phyloP scores from a whole-genome alignment of 2,888 invertebrate species.

The Belgica antarctica region DNA sequence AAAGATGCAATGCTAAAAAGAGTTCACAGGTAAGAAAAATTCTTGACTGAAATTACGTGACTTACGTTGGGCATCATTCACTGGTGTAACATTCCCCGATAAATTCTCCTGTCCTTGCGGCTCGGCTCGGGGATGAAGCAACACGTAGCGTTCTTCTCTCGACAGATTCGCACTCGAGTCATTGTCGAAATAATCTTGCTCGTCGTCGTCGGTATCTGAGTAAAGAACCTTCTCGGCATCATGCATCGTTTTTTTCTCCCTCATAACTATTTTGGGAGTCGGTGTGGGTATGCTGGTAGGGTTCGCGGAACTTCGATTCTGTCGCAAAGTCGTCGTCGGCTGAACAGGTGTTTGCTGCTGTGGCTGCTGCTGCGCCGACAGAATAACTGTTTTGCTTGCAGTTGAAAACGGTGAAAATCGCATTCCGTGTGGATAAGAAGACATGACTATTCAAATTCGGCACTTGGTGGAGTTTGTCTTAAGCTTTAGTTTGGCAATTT shows the following conservation, averaged over 20 bases:
- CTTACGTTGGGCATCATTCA: slow-evolving; percentile 46
- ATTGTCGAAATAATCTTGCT: slow-evolving; percentile 38
- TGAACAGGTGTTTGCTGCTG: slow-evolving; percentile 27
- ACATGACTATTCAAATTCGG: slow-evolving; percentile 46
- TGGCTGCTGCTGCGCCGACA: slow-evolving; percentile 38
- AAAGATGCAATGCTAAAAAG: slow-evolving; percentile 36
- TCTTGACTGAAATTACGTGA: not conserved
- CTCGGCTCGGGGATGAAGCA: slow-evolving; percentile 73
- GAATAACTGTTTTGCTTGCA: slow-evolving; percentile 37
- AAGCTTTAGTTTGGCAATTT: no score
- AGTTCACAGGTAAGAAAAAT: not conserved
- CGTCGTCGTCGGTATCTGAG: slow-evolving; percentile 39
- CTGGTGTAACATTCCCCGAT: slow-evolving; percentile 53
- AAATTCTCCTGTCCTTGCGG: slow-evolving; percentile 88
- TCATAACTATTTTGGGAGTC: not conserved
- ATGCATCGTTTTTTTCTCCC: not conserved
- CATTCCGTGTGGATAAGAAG: slow-evolving; percentile 47
- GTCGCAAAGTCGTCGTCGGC: not conserved
- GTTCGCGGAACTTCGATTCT: slow-evolving; percentile 22
- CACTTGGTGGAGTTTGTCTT: slow-evolving; percentile 21
- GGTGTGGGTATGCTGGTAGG: slow-evolving; percentile 39
- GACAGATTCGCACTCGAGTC: slow-evolving; percentile 81
- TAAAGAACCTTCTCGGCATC: not conserved
- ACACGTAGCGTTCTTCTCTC: slow-evolving; percentile 71
- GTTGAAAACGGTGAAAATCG: slow-evolving; percentile 47